Conservation (phyloP, 2,797 vertebrate species). For the Scarus forsteni region DNA sequence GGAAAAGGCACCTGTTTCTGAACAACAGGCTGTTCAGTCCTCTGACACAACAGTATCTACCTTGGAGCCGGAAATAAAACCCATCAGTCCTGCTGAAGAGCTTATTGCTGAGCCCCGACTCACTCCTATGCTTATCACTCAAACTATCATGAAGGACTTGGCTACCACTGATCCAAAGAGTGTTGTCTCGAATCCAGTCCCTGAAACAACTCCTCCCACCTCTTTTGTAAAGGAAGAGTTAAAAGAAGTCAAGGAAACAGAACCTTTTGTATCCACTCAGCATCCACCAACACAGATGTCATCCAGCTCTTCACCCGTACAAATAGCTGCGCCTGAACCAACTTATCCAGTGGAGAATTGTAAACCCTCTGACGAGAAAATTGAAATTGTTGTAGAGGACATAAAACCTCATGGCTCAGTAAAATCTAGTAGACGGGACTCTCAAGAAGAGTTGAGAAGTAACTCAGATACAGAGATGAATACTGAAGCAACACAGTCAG, state of each 20-base stretch:
- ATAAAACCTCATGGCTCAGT: constrained; percentile 72
- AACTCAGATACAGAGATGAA: constrained; percentile 72
- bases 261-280: constrained; percentile 29
- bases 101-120: constrained; percentile 54
- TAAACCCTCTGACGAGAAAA: constrained; percentile 65
- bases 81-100: constrained; percentile 77
- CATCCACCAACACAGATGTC: constrained; percentile 55
- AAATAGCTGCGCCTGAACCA: constrained; percentile 71
- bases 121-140: constrained; percentile 25
- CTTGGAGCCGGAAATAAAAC: constrained; percentile 83
- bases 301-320: constrained; percentile 53
- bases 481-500: constrained; percentile 57
- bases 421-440: constrained; percentile 77
- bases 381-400: constrained; percentile 58
- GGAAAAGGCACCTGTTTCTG: constrained; percentile 84
- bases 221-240: constrained; percentile 60
- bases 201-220: constrained; percentile 39
- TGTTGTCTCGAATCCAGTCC: constrained; percentile 26
- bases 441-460: constrained; percentile 82
- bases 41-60: constrained; percentile 81
- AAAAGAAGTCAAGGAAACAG: constrained; percentile 71
- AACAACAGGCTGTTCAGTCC: constrained; percentile 68
- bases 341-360: constrained; percentile 44
- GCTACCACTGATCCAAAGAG: constrained; percentile 67
- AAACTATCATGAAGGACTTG: constrained; percentile 61